Base-by-base conservation (phyloP, 2,113 vertebrate genomes). In the Peucedramus taeniatus region DNA sequence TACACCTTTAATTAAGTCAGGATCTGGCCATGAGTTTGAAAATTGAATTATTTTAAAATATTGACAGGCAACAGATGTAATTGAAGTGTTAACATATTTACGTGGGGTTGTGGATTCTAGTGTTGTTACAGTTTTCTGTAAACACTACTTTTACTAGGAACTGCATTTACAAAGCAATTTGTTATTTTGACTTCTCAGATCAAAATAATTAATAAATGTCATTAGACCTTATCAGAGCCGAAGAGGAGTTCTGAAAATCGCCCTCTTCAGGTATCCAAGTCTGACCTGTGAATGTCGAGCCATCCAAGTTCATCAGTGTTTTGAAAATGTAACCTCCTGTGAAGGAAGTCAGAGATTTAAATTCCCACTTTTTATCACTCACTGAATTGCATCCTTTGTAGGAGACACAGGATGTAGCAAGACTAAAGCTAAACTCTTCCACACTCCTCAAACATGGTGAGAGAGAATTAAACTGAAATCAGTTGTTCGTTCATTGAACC, bases 391-490 rank as follows among this genome's bases (percentile, higher is more conserved):
- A 23, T 47, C 39, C 7, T 88, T 85, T 93, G 33, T 44, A 44
- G 70, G 39, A 88, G 35, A 83, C 30, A 9, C 39, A 74, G 35
- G 9, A 6, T 85, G 8, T 54, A 83, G 17, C 42, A 80, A 66
- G 44, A 28, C 22, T 86, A 74, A 92, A 70, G 39, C 23, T 83
- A 49, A 83, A 76, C 54, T 26, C 13, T 68, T 92, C 49, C 35
- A 51, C 5, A 1, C 22, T 39, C 30, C 63, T 75, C 18, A 75
- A 74, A 83, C 3, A 44, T 23, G 50, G 33, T 69, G 26, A 86
- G 56, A 60, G 13, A 88, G 53, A 89, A 90, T 92, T 92, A 92
- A 97, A 68, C 44, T 49, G 31, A 86, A 94, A 92, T 90, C 21
- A 22, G 54, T 74, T 79, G 35, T 45, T 90, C 23, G 1, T 53